Evolutionary conservation across 2,113 vertebrate species (phyloP).

Genomic region (human): GRCh38 chr2:45782001-45782500

Average conservation of each 20-base stretch:
- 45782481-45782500: neutral
- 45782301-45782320: neutral
- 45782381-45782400: neutral
- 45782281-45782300: neutral
- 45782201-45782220: neutral
- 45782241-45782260: neutral
- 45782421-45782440: neutral
- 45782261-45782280: neutral
- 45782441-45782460: neutral
- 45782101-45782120: too few relatives aligned
- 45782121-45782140: neutral
- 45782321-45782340: neutral
- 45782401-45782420: neutral
- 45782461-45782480: neutral
- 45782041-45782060: neutral
- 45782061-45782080: neutral
- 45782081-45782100: neutral
- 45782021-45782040: neutral
- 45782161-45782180: neutral
- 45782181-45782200: neutral
- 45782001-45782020: neutral
- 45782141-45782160: neutral
- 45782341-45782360: neutral
- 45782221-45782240: neutral
- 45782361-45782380: neutral